Evolutionary conservation across 64 coral and sea anemone species (phyloP).

Genomic region (Porites lutea): DNA sequence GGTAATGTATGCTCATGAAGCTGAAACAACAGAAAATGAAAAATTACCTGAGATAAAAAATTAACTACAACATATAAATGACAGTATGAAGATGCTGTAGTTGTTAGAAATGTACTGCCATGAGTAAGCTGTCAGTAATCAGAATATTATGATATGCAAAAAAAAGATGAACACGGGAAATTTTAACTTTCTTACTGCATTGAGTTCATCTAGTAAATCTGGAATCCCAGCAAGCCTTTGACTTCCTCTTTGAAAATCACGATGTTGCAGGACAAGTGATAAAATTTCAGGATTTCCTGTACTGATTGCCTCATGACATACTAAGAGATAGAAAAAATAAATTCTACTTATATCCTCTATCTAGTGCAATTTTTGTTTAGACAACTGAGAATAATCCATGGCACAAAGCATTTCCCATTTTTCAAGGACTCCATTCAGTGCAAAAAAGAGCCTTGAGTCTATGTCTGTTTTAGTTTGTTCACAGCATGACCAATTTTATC

Average conservation of each 20-base stretch:
- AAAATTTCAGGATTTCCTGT: conserved; percentile 94
- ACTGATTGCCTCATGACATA: conserved; percentile 93
- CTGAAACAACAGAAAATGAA: background rate
- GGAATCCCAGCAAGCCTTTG: conserved; percentile 97
- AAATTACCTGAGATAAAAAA: background rate
- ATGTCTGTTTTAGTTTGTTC: too few species aligned
- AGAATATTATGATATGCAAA: background rate
- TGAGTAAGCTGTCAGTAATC: too few species aligned
- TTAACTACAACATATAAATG: too few species aligned
- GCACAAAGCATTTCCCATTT: too few species aligned
- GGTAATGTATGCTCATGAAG: too few species aligned
- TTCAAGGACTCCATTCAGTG: too few species aligned
- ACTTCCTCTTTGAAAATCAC: conserved; percentile 96
- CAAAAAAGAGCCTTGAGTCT: too few species aligned
- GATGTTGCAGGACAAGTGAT: conserved; percentile 80
- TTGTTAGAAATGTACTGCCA: too few species aligned
- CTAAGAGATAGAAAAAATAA: conserved; percentile 27
- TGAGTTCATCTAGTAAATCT: conserved; percentile 92
- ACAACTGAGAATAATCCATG: too few species aligned
- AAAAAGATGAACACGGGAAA: background rate
- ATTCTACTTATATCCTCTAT: background rate
- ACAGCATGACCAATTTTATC: too few species aligned
- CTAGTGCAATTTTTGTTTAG: background rate
- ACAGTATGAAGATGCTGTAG: too few species aligned
- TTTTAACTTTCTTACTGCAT: conserved; percentile 70